phyloP scores from a whole-genome alignment of 2,113 vertebrate genomes.

The Antidorcas marsupialis region DNA sequence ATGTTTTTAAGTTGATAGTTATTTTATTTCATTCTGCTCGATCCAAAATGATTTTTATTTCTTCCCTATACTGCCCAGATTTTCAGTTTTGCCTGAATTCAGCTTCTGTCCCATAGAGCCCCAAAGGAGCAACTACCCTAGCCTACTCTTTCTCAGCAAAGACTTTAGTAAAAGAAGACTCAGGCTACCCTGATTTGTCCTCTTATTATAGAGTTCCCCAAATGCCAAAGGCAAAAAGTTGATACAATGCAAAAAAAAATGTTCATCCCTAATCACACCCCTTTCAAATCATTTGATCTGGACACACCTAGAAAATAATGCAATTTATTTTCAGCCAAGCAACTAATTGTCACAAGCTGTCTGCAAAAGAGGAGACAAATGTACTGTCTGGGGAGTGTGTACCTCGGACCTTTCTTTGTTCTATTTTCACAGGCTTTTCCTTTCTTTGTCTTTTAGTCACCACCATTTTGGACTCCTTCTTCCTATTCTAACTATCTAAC shows the following conservation, averaged over 20 bases:
- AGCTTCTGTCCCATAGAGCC: not conserved
- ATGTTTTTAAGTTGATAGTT: not conserved
- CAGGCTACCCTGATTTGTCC: not conserved
- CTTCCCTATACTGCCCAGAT: not conserved
- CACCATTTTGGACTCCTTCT: not conserved
- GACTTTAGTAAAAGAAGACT: not conserved
- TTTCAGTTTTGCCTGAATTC: not conserved
- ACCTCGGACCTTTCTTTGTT: not conserved
- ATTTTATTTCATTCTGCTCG: not conserved
- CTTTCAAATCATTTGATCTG: not conserved
- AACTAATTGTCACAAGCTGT: not conserved
- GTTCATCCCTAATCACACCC: not conserved
- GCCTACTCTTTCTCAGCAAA: not conserved
- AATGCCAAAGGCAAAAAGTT: not conserved
- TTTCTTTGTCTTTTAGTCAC: not conserved
- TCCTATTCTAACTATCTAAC: not conserved
- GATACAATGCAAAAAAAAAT: not conserved
- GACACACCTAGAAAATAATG: not conserved
- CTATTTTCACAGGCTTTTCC: not conserved
- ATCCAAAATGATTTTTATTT: not conserved
- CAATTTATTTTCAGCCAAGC: not conserved
- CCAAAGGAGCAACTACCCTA: not conserved
- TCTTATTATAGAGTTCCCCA: not conserved
- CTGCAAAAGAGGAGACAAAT: not conserved
- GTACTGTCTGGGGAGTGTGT: accelerated